Base-by-base conservation (phyloP, 2,888 invertebrate species). In the Cheilosia vernalis region DNA sequence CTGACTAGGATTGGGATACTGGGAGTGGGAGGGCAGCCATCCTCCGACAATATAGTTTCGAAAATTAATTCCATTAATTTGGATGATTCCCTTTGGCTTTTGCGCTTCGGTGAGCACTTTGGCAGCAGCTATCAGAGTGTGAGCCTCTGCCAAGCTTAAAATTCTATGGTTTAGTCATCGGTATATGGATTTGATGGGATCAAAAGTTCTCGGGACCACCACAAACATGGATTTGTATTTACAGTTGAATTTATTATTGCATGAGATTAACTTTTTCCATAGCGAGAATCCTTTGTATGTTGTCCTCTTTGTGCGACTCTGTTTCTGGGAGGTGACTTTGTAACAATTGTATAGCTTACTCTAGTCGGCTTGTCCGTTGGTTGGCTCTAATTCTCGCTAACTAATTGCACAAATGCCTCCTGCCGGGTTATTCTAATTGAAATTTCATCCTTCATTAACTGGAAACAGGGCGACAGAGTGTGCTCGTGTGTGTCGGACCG, bases 31-130 rank as follows among this genome's bases (percentile, higher is more conserved):
- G 53, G 2, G 53, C 7, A 33, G 30, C 42, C 13, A 7, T 49
- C 6, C 51, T 44, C 53, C n/a, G 10, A 74, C 61, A 79, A 70
- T 80, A 80, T 80, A 80, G 74, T 84, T 84, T 84, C 27, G 60
- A 76, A 84, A 84, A 79, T 80, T 84, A 84, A 84, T 80, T 84
- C 80, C 84, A 84, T 84, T 84, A 84, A 84, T 84, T 84, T 76
- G 84, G 79, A 73, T 51, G 56, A 69, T 64, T 84, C 69, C 67
- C 63, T 84, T 77, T 82, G 70, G 64, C 76, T 74, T 70, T 76
- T 69, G 60, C 58, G 67, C 61, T 61, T 64, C 67, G 55, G 27
- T 37, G 21, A 30, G 37, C n/a, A 64, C 47, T 27, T 67, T 19
- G 33, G n/a, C n/a, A 53, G 47, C 27, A 60, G n/a, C 13, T 27